phyloP scores from a whole-genome alignment of 2,113 vertebrate species.

The Platycercus adscitus region DNA sequence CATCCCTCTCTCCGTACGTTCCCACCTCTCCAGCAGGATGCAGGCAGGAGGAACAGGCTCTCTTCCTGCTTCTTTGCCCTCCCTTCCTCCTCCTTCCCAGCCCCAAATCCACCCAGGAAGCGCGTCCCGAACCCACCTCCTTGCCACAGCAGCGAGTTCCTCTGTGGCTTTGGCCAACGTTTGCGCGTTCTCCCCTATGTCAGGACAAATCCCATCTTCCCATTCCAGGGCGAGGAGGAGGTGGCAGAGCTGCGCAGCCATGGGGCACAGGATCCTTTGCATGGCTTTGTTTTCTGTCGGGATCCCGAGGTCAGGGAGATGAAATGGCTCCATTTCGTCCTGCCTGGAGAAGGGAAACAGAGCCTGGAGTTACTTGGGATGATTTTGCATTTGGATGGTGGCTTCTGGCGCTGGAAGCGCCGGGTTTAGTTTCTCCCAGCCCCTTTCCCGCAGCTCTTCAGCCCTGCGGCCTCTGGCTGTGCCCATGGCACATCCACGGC shows the following conservation, averaged over 20 bases:
- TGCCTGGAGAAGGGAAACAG: background rate
- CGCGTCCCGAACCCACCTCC: background rate
- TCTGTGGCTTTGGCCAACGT: background rate
- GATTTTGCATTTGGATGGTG: background rate
- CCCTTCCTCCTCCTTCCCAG: background rate
- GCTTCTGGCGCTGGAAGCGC: background rate
- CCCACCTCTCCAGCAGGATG: background rate
- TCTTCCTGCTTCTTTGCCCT: background rate
- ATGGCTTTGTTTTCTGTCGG: background rate
- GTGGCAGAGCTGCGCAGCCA: background rate
- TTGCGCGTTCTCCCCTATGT: background rate
- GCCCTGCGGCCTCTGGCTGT: too few relatives aligned
- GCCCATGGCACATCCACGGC: fast-evolving
- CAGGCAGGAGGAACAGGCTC: background rate
- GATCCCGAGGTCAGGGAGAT: background rate
- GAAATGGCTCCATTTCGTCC: background rate
- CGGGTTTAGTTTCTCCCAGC: background rate
- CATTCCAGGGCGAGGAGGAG: background rate
- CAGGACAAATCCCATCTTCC: background rate
- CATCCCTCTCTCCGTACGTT: background rate
- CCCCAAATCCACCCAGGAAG: fast-evolving
- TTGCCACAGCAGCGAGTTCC: background rate
- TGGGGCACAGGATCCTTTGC: conserved; percentile 21
- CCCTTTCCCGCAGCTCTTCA: background rate
- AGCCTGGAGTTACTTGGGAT: background rate